phyloP scores from a whole-genome alignment of 2,888 invertebrate species.

The Iphiclides podalirius region DNA sequence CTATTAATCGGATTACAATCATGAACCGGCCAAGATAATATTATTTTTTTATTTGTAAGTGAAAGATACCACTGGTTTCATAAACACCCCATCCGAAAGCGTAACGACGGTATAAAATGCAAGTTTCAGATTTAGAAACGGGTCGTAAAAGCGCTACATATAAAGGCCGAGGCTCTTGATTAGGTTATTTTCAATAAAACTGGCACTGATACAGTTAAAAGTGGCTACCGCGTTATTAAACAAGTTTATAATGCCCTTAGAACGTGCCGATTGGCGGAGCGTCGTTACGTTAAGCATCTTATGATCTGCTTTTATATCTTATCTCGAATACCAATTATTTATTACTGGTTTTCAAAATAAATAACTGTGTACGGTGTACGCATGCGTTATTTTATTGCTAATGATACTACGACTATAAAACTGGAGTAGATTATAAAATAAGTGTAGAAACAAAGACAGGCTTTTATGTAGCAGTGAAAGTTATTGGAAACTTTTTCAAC shows the following conservation, averaged over 20 bases:
- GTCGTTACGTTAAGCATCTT: constrained; percentile 56
- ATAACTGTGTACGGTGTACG: background rate
- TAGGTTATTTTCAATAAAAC: constrained; percentile 44
- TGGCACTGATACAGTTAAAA: constrained; percentile 39
- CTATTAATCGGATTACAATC: too few species aligned
- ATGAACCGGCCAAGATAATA: background rate
- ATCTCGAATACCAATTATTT: constrained; percentile 12
- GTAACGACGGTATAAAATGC: constrained; percentile 14
- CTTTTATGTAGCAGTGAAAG: background rate
- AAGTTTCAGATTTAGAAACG: constrained; percentile 20
- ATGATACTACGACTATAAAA: background rate
- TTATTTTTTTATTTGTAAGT: constrained; percentile 10
- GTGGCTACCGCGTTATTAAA: constrained; percentile 40
- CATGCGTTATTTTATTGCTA: background rate
- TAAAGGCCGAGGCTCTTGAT: constrained; percentile 29
- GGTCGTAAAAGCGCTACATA: constrained; percentile 13
- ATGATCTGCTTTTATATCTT: constrained; percentile 56
- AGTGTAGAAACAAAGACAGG: background rate
- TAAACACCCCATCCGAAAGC: constrained; percentile 19
- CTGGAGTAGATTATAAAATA: too few species aligned
- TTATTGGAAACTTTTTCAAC: background rate
- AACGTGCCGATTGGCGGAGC: constrained; percentile 37
- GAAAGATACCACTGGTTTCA: constrained; percentile 5
- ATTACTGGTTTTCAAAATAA: constrained; percentile 9
- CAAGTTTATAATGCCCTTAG: constrained; percentile 37